Evolutionary conservation across 2,797 vertebrate species (phyloP), one percentile per base, ranked within the genome.

Genomic region (Nannoperca australis): DNA sequence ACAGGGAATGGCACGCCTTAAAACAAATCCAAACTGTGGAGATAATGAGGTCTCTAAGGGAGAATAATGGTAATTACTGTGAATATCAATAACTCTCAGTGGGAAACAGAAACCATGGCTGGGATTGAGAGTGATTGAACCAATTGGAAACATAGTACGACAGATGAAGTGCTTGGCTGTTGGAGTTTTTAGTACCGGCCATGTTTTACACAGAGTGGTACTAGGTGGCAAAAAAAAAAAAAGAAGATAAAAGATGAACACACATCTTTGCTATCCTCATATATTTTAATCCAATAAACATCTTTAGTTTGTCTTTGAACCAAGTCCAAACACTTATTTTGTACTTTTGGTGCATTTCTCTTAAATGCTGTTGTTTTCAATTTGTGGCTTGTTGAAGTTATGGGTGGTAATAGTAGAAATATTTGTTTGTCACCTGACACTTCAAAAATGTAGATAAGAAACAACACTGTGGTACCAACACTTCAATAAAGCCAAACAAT

Each of bases 1-100:
- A 87, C 54, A 54, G 59, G 81, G 78, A 63, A 82, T 89, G 79
- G 68, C 74, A 76, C 12, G 71, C 50, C 83, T 88, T 79, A 47
- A 86, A 88, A 91, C 70, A 76, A 82, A 44, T 78, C 70, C 32
- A 83, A 88, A 83, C 81, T 75, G 79, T 73, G 81, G 85, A 89
- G 85, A 87, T 90, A 92, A 93, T 91, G 85, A 90, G 85, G 88
- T 86, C 82, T 92, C 90, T 76, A 20, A 83, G 88, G 89, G 77
- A 89, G 77, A 74, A 77, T 73, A 75, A 82, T 76, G 83, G 81
- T 87, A 86, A 90, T 93, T 87, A 92, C 81, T 85, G 75, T 76
- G 87, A 87, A 90, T 89, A 90, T 91, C 89, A 90, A 87, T 89
- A 86, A 82, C 58, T 71, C 82, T 81, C 82, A 59, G 75, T 36